Evolutionary conservation across 53 echinoderm and acorn worm species (phyloP), one percentile per base, ranked within the genome.

Genomic region (Echinarachnius parma): DNA sequence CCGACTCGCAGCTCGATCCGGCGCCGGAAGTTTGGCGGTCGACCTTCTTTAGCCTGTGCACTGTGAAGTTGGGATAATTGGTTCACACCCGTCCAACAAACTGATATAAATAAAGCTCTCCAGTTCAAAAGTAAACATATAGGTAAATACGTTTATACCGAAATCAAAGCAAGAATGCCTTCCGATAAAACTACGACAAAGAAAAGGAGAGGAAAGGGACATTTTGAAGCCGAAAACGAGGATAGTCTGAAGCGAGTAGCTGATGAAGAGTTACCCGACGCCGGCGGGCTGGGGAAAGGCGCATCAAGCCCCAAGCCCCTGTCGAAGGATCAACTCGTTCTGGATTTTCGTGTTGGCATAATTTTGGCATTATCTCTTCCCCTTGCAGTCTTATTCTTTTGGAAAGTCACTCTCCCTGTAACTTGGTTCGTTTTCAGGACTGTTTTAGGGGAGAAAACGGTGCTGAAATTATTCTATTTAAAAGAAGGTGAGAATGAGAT

Each of bases 341-440:
- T 69, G 21, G 70, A 69, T 53, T 69, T 53, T 31, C 30, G 34
- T 27, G 70, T 53, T 69, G 70, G 70, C 11, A 25, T 69, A 3
- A 53, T 69, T 13, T 53, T 69, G 70, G 70, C 53, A 13, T 31
- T 69, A 31, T 53, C 70, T 16, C 53, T 69, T 25, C 70, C 70
- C 31, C 53, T 69, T 32, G 70, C 70, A 14, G 15, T 69, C 1
- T 23, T 69, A 3, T 53, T 69, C 34, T 69, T 69, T 34, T 69
- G 70, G 70, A 69, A 69, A 34, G 70, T 69, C 11, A 69, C 67
- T 11, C 53, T 69, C 5, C 70, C 70, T 21, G 53, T 69, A 9
- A 69, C 70, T 4, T 69, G 70, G 70, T 69, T 53, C 11, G 70
- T 69, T 23, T n/a, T 69, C 3, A 50, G 53, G 25, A 35, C 70